Percentiles rank a stretch among this genome's conserved stretches.
Evolutionary conservation across 2,888 invertebrate genomes (phyloP).

Genomic region (Chymomyza fuscimana): DNA sequence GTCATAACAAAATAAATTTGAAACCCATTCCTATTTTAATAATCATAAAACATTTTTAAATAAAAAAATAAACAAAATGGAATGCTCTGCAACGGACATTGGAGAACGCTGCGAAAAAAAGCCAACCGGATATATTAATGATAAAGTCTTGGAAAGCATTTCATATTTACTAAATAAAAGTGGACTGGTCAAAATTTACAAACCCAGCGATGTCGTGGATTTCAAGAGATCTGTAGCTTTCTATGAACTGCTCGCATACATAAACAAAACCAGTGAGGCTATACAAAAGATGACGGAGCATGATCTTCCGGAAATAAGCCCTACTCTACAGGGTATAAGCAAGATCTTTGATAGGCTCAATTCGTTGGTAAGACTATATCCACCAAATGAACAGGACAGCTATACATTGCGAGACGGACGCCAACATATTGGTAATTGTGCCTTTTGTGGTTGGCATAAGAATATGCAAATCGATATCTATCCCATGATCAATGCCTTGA

Average conservation of each 20-base stretch:
- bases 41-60: no score
- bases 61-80: no score
- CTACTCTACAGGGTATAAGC: slow-evolving; percentile 82
- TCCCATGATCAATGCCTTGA: slow-evolving; percentile 83
- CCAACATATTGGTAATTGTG: slow-evolving; percentile 95
- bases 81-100: no score
- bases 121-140: no score
- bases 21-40: no score
- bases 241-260: slow-evolving; percentile 90
- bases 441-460: slow-evolving; percentile 90
- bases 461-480: slow-evolving; percentile 85
- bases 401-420: slow-evolving; percentile 82
- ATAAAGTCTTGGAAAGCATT: neutral
- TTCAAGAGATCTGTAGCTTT: slow-evolving; percentile 92
- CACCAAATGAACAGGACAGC: slow-evolving; percentile 81
- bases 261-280: slow-evolving; percentile 91
- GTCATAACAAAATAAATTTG: no score
- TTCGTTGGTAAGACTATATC: slow-evolving; percentile 87
- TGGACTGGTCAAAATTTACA: neutral
- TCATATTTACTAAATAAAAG: neutral
- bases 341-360: slow-evolving; percentile 87
- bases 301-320: slow-evolving; percentile 82
- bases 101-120: no score
- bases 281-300: slow-evolving; percentile 88
- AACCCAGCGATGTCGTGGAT: neutral